Evolutionary conservation across 1,140 invertebrate genomes (phyloP).

Genomic region (Pseudomyrmex gracilis): DNA sequence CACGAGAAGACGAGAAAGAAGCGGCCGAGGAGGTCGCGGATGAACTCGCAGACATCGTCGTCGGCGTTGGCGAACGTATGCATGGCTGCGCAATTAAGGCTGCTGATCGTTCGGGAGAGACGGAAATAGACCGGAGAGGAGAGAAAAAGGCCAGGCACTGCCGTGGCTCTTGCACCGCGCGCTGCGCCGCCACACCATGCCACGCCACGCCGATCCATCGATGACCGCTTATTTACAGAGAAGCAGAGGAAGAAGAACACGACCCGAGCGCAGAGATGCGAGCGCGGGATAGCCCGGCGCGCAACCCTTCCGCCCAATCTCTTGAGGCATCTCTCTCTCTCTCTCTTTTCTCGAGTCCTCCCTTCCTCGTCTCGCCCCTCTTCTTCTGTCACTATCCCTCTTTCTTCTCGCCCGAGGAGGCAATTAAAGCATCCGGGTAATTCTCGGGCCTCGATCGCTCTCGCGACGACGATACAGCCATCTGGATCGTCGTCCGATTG

Average conservation of each 20-base stretch:
- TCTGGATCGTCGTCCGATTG: slow-evolving; percentile 25
- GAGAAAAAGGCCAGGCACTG: slow-evolving; percentile 19
- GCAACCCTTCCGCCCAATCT: slow-evolving; percentile 74
- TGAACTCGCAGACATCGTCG: slow-evolving; percentile 28
- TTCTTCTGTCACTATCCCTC: slow-evolving; percentile 38
- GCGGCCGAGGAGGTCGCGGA: slow-evolving; percentile 41
- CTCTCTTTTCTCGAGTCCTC: slow-evolving; percentile 16
- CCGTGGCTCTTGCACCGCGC: not conserved
- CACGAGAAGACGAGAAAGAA: slow-evolving; percentile 25
- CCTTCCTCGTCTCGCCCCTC: not conserved
- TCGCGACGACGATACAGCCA: slow-evolving; percentile 52
- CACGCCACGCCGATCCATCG: slow-evolving; percentile 74
- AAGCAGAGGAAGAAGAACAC: slow-evolving; percentile 71
- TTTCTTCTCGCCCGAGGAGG: slow-evolving; percentile 72
- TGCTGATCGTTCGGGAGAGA: slow-evolving; percentile 49
- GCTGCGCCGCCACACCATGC: slow-evolving; percentile 43
- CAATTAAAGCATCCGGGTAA: slow-evolving; percentile 81
- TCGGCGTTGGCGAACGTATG: slow-evolving; percentile 64
- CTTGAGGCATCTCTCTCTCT: slow-evolving; percentile 60
- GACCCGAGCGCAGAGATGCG: slow-evolving; percentile 75
- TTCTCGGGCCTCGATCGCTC: slow-evolving; percentile 72
- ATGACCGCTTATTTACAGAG: slow-evolving; percentile 82
- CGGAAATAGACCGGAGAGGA: slow-evolving; percentile 48
- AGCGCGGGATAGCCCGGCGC: slow-evolving; percentile 74
- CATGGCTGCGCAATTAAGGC: slow-evolving; percentile 69